Conservation (phyloP, 1,140 invertebrate genomes). For the Elymnias hypermnestra region DNA sequence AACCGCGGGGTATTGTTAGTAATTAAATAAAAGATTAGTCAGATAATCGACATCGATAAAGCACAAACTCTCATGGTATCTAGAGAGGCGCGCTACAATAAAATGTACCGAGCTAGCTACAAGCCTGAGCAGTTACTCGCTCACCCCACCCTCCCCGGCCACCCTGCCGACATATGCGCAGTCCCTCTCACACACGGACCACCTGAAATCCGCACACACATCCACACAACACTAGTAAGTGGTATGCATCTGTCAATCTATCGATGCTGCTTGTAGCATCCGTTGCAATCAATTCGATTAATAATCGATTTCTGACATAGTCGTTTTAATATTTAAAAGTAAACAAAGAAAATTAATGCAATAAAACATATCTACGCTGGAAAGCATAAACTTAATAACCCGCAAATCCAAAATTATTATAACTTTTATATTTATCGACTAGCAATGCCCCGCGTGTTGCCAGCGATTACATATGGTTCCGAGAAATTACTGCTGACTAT, state of each 20-base stretch:
- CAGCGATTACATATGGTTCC: no score
- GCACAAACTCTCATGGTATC: constrained; percentile 48
- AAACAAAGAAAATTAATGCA: no score
- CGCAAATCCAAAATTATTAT: no score
- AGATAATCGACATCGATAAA: constrained; percentile 70
- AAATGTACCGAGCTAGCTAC: constrained; percentile 67
- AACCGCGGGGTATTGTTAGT: no score
- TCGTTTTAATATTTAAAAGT: no score
- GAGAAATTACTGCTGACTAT: no score
- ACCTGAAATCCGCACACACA: constrained; percentile 18
- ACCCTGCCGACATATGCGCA: constrained; percentile 59
- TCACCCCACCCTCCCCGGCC: constrained; percentile 32
- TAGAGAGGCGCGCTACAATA: constrained; percentile 73
- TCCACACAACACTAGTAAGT: constrained; percentile 31
- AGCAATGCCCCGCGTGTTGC: no score
- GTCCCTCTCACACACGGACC: constrained; percentile 40
- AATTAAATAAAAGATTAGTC: no score
- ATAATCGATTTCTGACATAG: constrained; percentile 33
- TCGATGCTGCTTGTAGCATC: constrained; percentile 46
- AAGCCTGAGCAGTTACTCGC: constrained; percentile 68
- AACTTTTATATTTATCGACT: no score
- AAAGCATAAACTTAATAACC: no score
- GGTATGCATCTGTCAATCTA: constrained; percentile 50
- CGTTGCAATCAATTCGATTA: constrained; percentile 38
- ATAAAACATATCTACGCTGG: no score